Base-by-base conservation (phyloP, 2,888 invertebrate genomes). In the Hylaea fasciaria region DNA sequence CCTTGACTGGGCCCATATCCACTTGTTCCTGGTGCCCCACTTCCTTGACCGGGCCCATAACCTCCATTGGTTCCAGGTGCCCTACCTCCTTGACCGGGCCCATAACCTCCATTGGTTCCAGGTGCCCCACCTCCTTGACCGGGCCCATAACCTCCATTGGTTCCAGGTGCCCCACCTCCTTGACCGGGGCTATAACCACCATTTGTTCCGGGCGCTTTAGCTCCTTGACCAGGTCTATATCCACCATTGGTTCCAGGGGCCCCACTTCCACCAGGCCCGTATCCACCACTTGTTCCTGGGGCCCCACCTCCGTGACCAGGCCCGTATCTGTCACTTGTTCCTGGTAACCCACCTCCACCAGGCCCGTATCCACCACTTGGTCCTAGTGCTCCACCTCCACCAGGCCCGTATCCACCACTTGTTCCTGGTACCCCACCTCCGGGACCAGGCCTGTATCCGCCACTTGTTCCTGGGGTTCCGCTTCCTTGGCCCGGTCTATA, bases 31-130 rank as follows among this genome's bases (percentile, higher is more conserved):
- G 54, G 45, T 35, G 7, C 16, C 0, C 35, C 48, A 28, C 22
- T 40, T 8, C 46, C 46, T 60, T 58, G 70, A 2, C 70, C 65
- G 1, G 68, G 58, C 4, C 65, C 60, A 61, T 72, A 70, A 39
- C 52, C 68, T 28, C 65, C 68, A 47, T 37, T 56, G 41, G 54
- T 45, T 60, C 69, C 53, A 46, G 68, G 58, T 16, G 13, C 49
- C 58, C 60, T 62, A 22, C 14, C 56, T 59, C 16, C 57, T 59
- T 66, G 64, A 4, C 66, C 62, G 10, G 65, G 72, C 13, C 67
- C 66, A 62, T 66, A 62, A 11, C 47, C 55, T 14, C 54, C 50
- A 5, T 43, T 32, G 12, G 59, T 55, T 48, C 52, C 66, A 13
- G 56, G 56, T 28, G 56, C 58, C 22, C 66, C 65, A 11, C 14